These are phyloP conservation scores for Drosophila leontia DNA, from an alignment of 1,140 invertebrate species.

Conservation along the genomic window DNA sequence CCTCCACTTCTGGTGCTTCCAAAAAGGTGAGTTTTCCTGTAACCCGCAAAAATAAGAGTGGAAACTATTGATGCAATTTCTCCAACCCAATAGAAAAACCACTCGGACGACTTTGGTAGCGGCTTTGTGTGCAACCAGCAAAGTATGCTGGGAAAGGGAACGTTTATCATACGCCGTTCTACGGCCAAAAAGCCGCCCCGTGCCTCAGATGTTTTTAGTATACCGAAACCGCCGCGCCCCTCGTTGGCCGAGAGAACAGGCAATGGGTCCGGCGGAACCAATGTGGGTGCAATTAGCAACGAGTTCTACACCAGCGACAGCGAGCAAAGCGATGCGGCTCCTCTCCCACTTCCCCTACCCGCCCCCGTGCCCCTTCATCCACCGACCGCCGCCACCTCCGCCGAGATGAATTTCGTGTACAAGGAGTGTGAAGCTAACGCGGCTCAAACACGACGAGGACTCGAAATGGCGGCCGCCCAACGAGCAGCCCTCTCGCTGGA, in stretches of 20 bases:
- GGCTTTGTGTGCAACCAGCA: conserved; percentile 63
- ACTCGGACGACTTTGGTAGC: conserved; percentile 55
- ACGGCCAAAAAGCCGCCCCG: conserved; percentile 72
- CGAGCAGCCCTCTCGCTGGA: conserved; percentile 67
- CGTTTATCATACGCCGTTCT: conserved; percentile 75
- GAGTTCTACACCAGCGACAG: conserved; percentile 74
- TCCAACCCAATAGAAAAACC: conserved; percentile 18
- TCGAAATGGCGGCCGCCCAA: conserved; percentile 67
- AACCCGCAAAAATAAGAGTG: neutral
- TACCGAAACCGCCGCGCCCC: conserved; percentile 66
- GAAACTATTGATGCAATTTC: neutral
- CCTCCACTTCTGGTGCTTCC: conserved; percentile 16
- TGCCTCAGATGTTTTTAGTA: conserved; percentile 62
- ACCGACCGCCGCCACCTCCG: conserved; percentile 20
- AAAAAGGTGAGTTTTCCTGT: conserved; percentile 46
- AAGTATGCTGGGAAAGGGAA: conserved; percentile 80
- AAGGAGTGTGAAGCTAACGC: conserved; percentile 64
- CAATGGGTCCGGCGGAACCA: conserved; percentile 20
- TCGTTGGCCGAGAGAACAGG: conserved; percentile 42
- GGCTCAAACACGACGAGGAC: conserved; percentile 55
- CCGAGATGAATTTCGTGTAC: conserved; percentile 64
- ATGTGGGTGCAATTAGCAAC: conserved; percentile 62
- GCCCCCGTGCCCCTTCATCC: conserved; percentile 40
- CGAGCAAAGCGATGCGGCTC: conserved; percentile 59
- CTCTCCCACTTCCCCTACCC: conserved; percentile 40